Base-by-base conservation (phyloP, 2,797 vertebrate species). In the Myripristis murdjan region DNA sequence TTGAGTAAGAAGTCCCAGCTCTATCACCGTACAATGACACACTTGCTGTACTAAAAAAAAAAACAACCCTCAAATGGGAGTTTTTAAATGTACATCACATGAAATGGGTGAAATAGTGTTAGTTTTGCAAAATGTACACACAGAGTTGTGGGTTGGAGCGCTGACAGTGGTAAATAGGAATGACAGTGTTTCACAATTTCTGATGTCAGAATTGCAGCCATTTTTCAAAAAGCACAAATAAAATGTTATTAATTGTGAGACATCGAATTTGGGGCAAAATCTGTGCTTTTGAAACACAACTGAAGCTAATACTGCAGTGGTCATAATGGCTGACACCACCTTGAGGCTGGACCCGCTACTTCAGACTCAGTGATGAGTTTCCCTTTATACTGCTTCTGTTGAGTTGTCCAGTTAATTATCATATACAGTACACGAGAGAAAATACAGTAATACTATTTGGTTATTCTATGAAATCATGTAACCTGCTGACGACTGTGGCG, bases 321-420 rank as follows among this genome's bases (percentile, higher is more conserved):
- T 31, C 28, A 31, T 7, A 31, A 4, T 3, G 2, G 12, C 28
- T 43, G 37, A 46, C 7, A 57, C 58, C 22, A 63, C 55, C n/a
- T 18, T 18, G 14, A 46, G 2, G 31, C 3, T 33, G 44, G 5
- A 39, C 23, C 56, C 41, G 4, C 6, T 2, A 20, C 22, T 5
- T 9, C 22, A 48, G 16, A 63, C 6, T 23, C 23, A 9, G 2
- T 4, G 18, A 9, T 53, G 35, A 5, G 16, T 11, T 51, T 79
- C 49, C 49, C 69, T 82, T 86, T 60, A 37, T 51, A 20, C 46
- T 49, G 10, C n/a, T 10, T 11, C 16, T 22, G 44, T 0, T 28
- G 22, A 61, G 15, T 55, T 20, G 18, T 28, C 26, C 15, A 28
- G 28, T 18, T 28, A n/a, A 6, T 3, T 18, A 28, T 1, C 3